Evolutionary conservation across 1,140 invertebrate species (phyloP).

Genomic region (Hestina assimilis): DNA sequence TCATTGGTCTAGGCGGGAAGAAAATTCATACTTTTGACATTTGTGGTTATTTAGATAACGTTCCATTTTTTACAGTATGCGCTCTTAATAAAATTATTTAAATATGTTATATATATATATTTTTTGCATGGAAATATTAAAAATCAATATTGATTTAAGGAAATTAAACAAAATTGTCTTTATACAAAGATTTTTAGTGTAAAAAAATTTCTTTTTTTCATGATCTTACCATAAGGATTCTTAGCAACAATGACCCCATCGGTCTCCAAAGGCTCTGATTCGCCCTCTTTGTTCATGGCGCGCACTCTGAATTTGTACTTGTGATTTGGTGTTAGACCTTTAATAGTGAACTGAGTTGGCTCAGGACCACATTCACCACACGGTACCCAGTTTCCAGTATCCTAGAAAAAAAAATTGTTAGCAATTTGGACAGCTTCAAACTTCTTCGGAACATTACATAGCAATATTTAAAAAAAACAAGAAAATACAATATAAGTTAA

Average conservation of each 20-base stretch:
- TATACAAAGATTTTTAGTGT: neutral
- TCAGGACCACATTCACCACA: slow-evolving; percentile 93
- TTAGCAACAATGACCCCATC: slow-evolving; percentile 93
- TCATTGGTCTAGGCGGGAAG: neutral
- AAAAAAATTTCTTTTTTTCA: too few species aligned
- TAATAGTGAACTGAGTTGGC: slow-evolving; percentile 90
- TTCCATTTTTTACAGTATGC: neutral
- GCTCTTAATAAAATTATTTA: neutral
- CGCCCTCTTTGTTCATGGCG: slow-evolving; percentile 98
- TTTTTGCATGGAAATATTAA: too few species aligned
- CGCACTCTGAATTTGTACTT: slow-evolving; percentile 99
- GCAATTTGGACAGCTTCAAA: too few species aligned
- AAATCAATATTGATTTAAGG: neutral
- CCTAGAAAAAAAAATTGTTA: slow-evolving; percentile 54
- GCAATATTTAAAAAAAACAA: too few species aligned
- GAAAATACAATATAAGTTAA: neutral
- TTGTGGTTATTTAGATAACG: neutral
- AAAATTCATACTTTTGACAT: slow-evolving; percentile 1
- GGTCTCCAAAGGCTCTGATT: slow-evolving; percentile 96
- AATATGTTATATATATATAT: too few species aligned
- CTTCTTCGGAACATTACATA: too few species aligned
- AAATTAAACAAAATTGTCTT: neutral
- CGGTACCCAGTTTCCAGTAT: slow-evolving; percentile 94
- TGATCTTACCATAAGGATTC: slow-evolving; percentile 95
- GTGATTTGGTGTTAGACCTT: slow-evolving; percentile 96